A percentile compares a stretch with the other conserved stretches of the same genome.
Evolutionary conservation across 1,140 invertebrate species (phyloP).

Genomic region (Cheumatopsyche charites): DNA sequence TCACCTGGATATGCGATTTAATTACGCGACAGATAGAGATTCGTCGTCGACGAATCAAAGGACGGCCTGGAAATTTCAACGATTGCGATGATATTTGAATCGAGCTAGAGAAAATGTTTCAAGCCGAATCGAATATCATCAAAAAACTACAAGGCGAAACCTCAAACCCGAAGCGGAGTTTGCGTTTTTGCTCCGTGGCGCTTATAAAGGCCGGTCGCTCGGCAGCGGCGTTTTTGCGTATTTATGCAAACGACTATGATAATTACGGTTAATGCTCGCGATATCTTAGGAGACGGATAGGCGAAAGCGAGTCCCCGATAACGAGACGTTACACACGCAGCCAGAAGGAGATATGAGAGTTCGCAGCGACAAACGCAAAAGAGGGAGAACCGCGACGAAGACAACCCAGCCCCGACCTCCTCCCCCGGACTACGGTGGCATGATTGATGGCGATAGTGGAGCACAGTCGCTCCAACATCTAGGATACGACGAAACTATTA

Average conservation of each 20-base stretch:
- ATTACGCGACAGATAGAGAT: neutral
- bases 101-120: no score
- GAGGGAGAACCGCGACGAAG: neutral
- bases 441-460: slow-evolving; percentile 42
- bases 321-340: no score
- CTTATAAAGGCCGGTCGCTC: neutral
- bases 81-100: no score
- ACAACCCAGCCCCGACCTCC: slow-evolving; percentile 2
- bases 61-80: neutral
- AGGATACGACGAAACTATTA: slow-evolving; percentile 36
- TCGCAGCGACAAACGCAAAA: neutral
- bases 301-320: neutral
- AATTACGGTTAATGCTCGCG: slow-evolving; percentile 22
- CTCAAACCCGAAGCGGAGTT: no score
- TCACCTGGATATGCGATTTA: slow-evolving; percentile 15
- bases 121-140: no score
- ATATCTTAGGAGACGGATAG: slow-evolving; percentile 13
- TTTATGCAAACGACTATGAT: slow-evolving; percentile 30
- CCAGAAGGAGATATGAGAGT: neutral
- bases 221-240: slow-evolving; percentile 2
- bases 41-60: neutral
- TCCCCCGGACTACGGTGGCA: neutral
- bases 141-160: no score
- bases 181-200: no score
- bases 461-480: slow-evolving; percentile 18